Conservation (phyloP, 2,113 vertebrate genomes). For the Thermophis baileyi region DNA sequence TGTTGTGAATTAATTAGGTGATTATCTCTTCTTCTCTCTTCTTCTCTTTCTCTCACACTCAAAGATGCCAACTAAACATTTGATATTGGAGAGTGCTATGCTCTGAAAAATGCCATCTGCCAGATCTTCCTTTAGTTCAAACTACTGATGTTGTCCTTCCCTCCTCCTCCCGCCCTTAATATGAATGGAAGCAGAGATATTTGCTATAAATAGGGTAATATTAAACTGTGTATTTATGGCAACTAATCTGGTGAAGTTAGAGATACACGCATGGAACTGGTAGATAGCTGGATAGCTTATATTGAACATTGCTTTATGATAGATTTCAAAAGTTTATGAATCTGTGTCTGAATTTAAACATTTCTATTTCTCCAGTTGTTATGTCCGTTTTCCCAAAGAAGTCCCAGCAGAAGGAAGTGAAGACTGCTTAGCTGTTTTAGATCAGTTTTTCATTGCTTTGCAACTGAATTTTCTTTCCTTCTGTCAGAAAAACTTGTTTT, state of each 20-base stretch:
- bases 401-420: too few relatives aligned
- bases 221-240: background rate
- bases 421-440: background rate
- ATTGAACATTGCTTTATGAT: background rate
- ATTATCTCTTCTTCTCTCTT: background rate
- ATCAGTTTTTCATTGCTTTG: background rate
- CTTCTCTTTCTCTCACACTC: background rate
- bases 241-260: background rate
- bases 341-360: background rate
- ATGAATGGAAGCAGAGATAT: background rate
- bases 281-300: background rate
- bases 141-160: background rate
- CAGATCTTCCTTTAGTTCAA: background rate
- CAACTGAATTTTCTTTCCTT: background rate
- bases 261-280: background rate
- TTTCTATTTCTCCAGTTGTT: background rate
- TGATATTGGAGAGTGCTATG: background rate
- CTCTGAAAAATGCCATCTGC: background rate
- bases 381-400: background rate
- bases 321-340: background rate
- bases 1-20: background rate
- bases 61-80: background rate
- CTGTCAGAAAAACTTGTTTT: background rate
- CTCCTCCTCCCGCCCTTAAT: background rate
- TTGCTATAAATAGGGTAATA: background rate